These are phyloP conservation scores for Torymus auratus DNA, from an alignment of 2,888 invertebrate genomes.

Conservation along the genomic window DNA sequence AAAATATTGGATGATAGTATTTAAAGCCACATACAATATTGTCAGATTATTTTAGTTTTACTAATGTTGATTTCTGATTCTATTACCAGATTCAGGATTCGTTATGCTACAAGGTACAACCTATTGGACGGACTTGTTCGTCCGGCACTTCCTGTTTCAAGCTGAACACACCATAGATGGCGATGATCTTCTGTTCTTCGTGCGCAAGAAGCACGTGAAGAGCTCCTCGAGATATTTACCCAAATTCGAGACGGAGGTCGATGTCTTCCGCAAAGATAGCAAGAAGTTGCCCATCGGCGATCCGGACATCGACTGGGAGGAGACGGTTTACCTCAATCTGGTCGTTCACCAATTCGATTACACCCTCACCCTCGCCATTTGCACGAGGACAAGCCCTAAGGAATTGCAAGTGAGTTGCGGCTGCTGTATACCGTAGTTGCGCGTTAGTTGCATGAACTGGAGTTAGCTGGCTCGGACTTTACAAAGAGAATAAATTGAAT, in stretches of 20 bases:
- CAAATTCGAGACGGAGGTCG: conserved; percentile 96
- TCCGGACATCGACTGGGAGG: conserved; percentile 98
- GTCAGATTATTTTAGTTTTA: no score
- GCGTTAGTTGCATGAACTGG: no score
- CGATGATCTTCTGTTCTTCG: conserved; percentile 96
- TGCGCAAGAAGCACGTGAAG: conserved; percentile 93
- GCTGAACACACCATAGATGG: conserved; percentile 92
- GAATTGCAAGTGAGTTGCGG: conserved; percentile 89
- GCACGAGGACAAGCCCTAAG: conserved; percentile 97
- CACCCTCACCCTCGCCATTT: conserved; percentile 97
- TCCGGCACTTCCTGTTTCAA: conserved; percentile 94
- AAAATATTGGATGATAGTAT: no score
- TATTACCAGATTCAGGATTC: conserved; percentile 88
- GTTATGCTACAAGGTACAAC: conserved; percentile 94
- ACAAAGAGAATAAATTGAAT: no score
- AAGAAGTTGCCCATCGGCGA: conserved; percentile 97
- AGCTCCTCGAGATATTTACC: conserved; percentile 91
- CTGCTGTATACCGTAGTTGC: background rate
- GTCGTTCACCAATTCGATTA: conserved; percentile 99
- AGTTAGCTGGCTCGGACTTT: no score
- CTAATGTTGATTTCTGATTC: no score
- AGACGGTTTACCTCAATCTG: conserved; percentile 98
- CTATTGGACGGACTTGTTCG: conserved; percentile 97
- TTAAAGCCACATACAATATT: no score
- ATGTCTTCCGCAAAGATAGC: conserved; percentile 98